A percentile compares a stretch with the other conserved stretches of the same genome.
These are phyloP conservation scores for Megalopta genalis DNA, from an alignment of 1,140 invertebrate species.

Conservation along the genomic window DNA sequence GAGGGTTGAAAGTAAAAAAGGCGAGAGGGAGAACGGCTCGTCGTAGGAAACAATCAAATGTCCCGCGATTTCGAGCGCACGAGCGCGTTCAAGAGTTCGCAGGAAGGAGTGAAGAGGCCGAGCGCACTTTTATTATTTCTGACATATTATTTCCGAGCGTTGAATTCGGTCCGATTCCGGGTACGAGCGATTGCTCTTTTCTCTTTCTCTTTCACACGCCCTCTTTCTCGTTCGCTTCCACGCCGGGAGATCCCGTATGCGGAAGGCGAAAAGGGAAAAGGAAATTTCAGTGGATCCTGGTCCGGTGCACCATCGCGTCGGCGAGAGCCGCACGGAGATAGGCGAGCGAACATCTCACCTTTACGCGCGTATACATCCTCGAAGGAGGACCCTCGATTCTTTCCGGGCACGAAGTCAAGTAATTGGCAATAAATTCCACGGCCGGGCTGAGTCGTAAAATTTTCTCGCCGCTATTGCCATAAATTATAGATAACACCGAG, in stretches of 20 bases:
- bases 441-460: conserved; percentile 62
- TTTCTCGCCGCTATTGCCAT: conserved; percentile 62
- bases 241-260: conserved; percentile 39
- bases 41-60: background rate
- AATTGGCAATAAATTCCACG: conserved; percentile 64
- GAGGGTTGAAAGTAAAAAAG: too few relatives aligned
- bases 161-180: background rate
- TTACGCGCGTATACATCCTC: conserved; percentile 45
- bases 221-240: background rate
- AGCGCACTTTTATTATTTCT: background rate
- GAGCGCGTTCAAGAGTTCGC: background rate
- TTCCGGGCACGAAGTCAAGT: conserved; percentile 66
- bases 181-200: too few relatives aligned
- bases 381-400: conserved; percentile 55
- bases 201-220: background rate
- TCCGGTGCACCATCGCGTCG: background rate
- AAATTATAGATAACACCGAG: conserved; percentile 64
- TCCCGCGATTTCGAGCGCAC: background rate
- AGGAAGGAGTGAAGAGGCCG: background rate
- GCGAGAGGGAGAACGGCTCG: too few relatives aligned
- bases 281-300: conserved; percentile 17
- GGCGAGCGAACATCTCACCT: conserved; percentile 12
- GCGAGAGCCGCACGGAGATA: background rate
- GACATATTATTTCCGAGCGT: conserved; percentile 2
- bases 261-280: conserved; percentile 9